Conservation (phyloP, 1,140 invertebrate genomes). For the Drosophila hydei region DNA sequence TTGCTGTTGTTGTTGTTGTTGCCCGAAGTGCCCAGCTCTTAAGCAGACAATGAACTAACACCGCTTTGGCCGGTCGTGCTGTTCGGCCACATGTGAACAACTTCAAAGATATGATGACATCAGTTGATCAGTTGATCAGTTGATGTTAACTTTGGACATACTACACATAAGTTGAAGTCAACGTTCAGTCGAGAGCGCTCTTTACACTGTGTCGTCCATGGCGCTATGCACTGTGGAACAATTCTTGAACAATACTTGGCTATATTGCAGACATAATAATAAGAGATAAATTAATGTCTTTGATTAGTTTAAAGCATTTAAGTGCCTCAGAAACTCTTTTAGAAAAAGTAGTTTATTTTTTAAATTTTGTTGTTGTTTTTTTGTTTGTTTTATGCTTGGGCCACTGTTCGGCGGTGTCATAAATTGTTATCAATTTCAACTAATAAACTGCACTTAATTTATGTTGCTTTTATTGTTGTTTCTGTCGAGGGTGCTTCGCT, state of each 20-base stretch:
- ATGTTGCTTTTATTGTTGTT: slow-evolving; percentile 8
- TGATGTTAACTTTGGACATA: slow-evolving; percentile 25
- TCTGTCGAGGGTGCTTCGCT: slow-evolving; percentile 25
- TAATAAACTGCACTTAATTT: slow-evolving; percentile 53
- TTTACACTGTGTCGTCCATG: slow-evolving; percentile 1
- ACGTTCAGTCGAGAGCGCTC: slow-evolving; percentile 7
- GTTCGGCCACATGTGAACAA: too few relatives aligned
- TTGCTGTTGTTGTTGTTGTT: slow-evolving; percentile 10
- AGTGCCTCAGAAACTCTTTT: too few relatives aligned
- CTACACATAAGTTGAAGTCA: slow-evolving; percentile 22
- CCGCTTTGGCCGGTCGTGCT: slow-evolving; percentile 8
- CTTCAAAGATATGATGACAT: slow-evolving; percentile 38
- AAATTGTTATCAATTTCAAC: slow-evolving; percentile 56
- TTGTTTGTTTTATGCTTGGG: neutral
- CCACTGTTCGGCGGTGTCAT: slow-evolving; percentile 9
- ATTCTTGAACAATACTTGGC: too few relatives aligned
- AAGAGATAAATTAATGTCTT: too few relatives aligned
- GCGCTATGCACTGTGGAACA: neutral
- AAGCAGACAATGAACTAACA: slow-evolving; percentile 59
- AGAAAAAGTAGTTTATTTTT: too few relatives aligned
- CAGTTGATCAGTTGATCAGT: slow-evolving; percentile 23
- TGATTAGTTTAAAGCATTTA: too few relatives aligned
- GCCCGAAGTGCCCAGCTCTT: slow-evolving; percentile 44
- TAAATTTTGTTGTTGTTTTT: neutral
- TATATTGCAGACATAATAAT: too few relatives aligned